Conservation (phyloP, 2,797 vertebrate genomes). For the Myotis planiceps region DNA sequence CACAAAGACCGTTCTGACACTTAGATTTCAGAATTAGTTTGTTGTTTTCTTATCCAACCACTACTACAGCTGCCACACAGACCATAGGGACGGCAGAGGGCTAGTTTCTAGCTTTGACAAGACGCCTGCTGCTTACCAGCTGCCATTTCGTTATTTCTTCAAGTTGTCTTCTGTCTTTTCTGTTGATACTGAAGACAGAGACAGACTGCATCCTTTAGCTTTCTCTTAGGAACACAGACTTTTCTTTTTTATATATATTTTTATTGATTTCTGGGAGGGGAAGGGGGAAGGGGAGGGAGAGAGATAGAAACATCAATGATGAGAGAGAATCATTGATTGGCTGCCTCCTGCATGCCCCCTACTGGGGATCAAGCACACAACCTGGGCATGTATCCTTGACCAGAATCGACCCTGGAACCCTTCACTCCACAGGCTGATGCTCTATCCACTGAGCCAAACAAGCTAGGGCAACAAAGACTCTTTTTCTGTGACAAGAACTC, state of each 20-base stretch:
- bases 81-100: background rate
- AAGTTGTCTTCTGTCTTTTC: background rate
- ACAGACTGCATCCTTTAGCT: background rate
- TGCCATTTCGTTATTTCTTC: background rate
- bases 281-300: no score
- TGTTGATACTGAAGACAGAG: background rate
- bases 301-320: no score
- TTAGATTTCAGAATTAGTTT: background rate
- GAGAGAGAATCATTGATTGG: no score
- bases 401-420: no score
- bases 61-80: background rate
- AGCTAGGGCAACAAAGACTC: background rate
- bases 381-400: no score
- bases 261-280: no score
- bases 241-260: no score
- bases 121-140: background rate
- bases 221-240: background rate
- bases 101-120: background rate
- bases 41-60: background rate
- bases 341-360: no score
- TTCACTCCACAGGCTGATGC: no score
- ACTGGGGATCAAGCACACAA: no score
- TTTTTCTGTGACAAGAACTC: background rate
- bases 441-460: no score
- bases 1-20: slow-evolving; percentile 28